Percentiles rank a stretch among this genome's conserved stretches.
Conservation (phyloP, 1,140 invertebrate species). For the Ephestia elutella region DNA sequence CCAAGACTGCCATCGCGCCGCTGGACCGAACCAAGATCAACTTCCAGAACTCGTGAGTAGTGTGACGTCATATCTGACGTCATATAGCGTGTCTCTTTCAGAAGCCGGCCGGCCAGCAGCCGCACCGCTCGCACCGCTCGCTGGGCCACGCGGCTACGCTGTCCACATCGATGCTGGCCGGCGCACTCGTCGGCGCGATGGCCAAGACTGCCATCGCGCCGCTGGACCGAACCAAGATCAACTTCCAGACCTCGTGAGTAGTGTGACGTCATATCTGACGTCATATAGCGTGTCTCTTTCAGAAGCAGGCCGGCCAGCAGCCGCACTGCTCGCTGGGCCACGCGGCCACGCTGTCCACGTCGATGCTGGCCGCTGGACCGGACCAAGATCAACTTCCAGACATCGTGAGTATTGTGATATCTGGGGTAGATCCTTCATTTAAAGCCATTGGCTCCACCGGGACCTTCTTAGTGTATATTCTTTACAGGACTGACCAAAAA, state of each 20-base stretch:
- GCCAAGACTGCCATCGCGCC: slow-evolving; percentile 98
- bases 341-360: slow-evolving; percentile 63
- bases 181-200: slow-evolving; percentile 92
- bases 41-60: slow-evolving; percentile 89
- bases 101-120: too few relatives aligned
- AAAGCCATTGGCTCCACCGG: too few relatives aligned
- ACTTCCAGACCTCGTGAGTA: slow-evolving; percentile 90
- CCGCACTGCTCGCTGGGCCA: slow-evolving; percentile 20
- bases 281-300: too few relatives aligned
- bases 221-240: slow-evolving; percentile 97
- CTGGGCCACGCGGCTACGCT: slow-evolving; percentile 56
- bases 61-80: too few relatives aligned
- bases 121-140: slow-evolving; percentile 16
- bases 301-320: too few relatives aligned
- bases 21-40: slow-evolving; percentile 98
- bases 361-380: slow-evolving; percentile 89
- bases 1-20: slow-evolving; percentile 97
- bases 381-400: slow-evolving; percentile 99
- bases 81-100: too few relatives aligned
- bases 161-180: slow-evolving; percentile 77
- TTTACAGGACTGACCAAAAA: too few relatives aligned
- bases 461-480: too few relatives aligned
- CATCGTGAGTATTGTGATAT: slow-evolving; percentile 75
- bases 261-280: too few relatives aligned
- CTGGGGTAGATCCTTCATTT: too few relatives aligned